Base-by-base conservation (phyloP, 2,888 invertebrate genomes). In the Byasa hedistus region DNA sequence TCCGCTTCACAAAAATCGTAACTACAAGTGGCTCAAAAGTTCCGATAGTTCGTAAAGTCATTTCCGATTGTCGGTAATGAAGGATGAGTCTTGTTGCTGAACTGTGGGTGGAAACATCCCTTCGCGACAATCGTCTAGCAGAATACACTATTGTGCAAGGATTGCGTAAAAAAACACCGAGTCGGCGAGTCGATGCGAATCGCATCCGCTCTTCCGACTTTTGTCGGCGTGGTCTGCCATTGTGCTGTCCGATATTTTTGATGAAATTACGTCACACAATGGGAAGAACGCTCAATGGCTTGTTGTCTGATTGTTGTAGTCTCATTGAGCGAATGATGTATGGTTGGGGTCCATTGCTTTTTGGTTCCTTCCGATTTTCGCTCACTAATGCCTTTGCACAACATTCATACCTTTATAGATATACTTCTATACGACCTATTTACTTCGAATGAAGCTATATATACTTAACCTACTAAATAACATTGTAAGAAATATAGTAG, bases 61-160 rank as follows among this genome's bases (percentile, higher is more conserved):
- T 87, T 86, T 91, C 90, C 89, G 89, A 90, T 86, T 87, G 89
- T 87, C 79, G 75, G 76, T 84, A 84, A 89, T 90, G 89, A 90
- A 75, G 85, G 90, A 90, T 90, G 89, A 87, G 81, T 74, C 76
- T 74, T 77, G 73, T 78, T 75, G 79, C 77, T 79, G 85, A 84
- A 82, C 87, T 90, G 91, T 92, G 91, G 91, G 92, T 91, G 92
- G 91, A 91, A 90, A 92, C 92, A 91, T 92, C 91, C 91, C 87
- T 82, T 83, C 73, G 76, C 81, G 80, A 87, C 87, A 85, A 85
- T 81, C 78, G 79, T 79, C 77, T 72, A 72, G 74, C 72, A 70
- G 69, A 70, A 67, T 57, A 73, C 77, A 79, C 80, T 84, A n/a
- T 85, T 84, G 79, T 74, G 72, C 76, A 73, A 72, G 72, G 73